Percentiles rank a stretch among this genome's conserved stretches.
These are phyloP conservation scores for Stenodera caucasica DNA, from an alignment of 2,888 invertebrate genomes.

Conservation along the genomic window DNA sequence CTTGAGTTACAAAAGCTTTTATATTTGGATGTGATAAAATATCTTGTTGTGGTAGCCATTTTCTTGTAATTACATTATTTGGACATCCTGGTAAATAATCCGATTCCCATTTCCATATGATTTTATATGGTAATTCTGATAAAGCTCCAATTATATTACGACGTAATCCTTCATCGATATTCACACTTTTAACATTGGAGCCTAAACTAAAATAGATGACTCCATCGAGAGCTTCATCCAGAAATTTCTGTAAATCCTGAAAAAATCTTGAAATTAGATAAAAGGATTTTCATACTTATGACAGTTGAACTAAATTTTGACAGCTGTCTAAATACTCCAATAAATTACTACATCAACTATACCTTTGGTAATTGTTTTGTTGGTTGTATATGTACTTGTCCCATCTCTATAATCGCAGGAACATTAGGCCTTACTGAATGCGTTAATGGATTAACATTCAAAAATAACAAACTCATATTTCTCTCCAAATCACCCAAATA, in stretches of 20 bases:
- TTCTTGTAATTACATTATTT: conserved; percentile 48
- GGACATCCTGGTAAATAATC: conserved; percentile 44
- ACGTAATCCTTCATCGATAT: no score
- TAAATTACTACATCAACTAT: conserved; percentile 46
- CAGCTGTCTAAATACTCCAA: no score
- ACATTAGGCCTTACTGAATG: conserved; percentile 50
- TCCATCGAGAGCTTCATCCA: conserved; percentile 33
- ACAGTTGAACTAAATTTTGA: no score
- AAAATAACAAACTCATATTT: conserved; percentile 50
- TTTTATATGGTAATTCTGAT: conserved; percentile 46
- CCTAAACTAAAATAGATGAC: conserved; percentile 39
- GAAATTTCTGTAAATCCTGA: conserved; percentile 33
- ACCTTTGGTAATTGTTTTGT: no score
- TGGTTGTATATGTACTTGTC: no score
- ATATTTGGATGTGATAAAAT: conserved; percentile 26
- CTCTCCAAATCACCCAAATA: conserved; percentile 33
- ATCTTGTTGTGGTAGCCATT: no score
- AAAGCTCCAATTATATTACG: no score
- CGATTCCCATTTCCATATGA: conserved; percentile 54
- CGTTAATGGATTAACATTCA: conserved; percentile 52
- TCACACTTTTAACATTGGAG: no score
- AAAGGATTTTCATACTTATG: no score
- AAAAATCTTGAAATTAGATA: conserved; percentile 43
- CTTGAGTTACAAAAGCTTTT: conserved; percentile 28
- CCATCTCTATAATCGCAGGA: conserved; percentile 52